phyloP scores from a whole-genome alignment of 2,797 vertebrate species.

The Xiphophorus birchmanni region DNA sequence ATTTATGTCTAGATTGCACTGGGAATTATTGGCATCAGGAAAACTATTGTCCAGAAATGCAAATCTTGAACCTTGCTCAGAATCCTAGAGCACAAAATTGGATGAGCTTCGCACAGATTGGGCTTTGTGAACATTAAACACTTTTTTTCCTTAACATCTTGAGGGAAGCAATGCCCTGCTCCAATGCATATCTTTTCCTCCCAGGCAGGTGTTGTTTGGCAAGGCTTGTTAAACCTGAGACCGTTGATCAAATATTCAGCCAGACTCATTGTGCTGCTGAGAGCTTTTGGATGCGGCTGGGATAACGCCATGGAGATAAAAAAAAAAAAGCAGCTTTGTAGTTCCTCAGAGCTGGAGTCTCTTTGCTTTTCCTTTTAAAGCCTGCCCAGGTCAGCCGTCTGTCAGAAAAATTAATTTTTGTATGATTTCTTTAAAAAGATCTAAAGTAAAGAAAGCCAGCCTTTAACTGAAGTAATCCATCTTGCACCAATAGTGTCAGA shows the following conservation, averaged over 20 bases:
- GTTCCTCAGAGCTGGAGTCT: conserved; percentile 48
- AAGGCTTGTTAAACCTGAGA: conserved; percentile 74
- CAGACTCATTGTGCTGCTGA: conserved; percentile 67
- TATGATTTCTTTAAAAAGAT: conserved; percentile 73
- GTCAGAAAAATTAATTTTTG: conserved; percentile 76
- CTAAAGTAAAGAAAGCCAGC: conserved; percentile 76
- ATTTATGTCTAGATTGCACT: conserved; percentile 42
- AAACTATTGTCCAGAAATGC: conserved; percentile 53
- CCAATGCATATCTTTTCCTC: conserved; percentile 70
- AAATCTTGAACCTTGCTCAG: conserved; percentile 49
- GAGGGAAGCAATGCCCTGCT: conserved; percentile 58
- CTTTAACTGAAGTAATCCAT: conserved; percentile 84
- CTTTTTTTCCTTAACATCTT: conserved; percentile 64
- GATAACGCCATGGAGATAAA: conserved; percentile 55
- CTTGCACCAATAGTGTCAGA: conserved; percentile 78
- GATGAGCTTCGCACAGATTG: conserved; percentile 53
- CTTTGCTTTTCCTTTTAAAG: conserved; percentile 67
- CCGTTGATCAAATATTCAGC: conserved; percentile 78
- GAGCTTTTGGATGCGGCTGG: conserved; percentile 65
- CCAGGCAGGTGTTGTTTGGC: conserved; percentile 75
- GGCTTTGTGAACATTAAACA: conserved; percentile 65
- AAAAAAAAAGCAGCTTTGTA: conserved; percentile 64
- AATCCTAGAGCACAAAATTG: conserved; percentile 39
- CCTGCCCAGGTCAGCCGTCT: conserved; percentile 64
- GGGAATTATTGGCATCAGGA: conserved; percentile 39